Conservation (phyloP, 1,140 invertebrate genomes). For the Penaeus vannamei region DNA sequence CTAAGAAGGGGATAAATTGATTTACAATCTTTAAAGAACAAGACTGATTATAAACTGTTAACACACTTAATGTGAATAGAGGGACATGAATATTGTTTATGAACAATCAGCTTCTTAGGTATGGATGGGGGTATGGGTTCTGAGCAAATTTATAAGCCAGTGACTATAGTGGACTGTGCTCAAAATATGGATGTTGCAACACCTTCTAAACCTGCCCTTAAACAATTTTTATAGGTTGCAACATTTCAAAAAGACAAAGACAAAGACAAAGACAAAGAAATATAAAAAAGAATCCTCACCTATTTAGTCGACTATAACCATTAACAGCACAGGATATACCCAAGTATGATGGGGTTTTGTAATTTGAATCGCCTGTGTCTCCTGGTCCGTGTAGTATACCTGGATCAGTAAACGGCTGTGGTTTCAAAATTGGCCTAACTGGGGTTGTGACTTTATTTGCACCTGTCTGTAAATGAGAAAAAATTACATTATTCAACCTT, state of each 20-base stretch:
- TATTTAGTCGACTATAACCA: conserved; percentile 78
- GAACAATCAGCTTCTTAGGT: no score
- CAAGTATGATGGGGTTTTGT: conserved; percentile 82
- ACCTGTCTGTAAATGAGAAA: neutral
- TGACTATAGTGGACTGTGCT: no score
- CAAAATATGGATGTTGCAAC: no score
- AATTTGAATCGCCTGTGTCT: conserved; percentile 1
- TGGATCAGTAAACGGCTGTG: conserved; percentile 52
- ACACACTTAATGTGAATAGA: no score
- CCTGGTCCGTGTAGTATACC: conserved; percentile 14
- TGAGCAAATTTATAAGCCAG: no score
- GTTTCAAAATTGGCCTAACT: conserved; percentile 35
- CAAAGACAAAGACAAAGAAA: no score
- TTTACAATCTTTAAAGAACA: no score
- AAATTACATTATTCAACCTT: neutral
- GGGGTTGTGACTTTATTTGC: conserved; percentile 33
- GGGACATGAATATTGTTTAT: no score
- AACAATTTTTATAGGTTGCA: neutral
- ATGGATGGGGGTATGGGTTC: no score
- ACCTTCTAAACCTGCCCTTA: neutral
- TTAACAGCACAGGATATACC: conserved; percentile 90
- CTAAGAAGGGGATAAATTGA: no score
- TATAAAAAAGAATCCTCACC: conserved; percentile 32
- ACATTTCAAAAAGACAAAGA: no score
- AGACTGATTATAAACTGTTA: no score